phyloP scores from a whole-genome alignment of 2,113 vertebrate genomes.

The Oryctolagus cuniculus region DNA sequence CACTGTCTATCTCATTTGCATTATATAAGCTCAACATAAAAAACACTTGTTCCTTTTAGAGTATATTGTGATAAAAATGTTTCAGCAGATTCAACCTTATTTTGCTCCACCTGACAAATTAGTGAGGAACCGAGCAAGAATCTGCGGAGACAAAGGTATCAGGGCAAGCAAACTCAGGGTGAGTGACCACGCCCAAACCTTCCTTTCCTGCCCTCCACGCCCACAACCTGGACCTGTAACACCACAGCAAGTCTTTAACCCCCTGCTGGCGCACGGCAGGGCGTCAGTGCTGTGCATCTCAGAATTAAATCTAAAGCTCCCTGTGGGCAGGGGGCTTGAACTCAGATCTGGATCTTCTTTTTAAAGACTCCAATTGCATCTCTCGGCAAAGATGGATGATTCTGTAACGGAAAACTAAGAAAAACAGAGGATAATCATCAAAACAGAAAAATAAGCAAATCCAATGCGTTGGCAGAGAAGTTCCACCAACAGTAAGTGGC shows the following conservation, averaged over 20 bases:
- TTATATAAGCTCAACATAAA: not conserved
- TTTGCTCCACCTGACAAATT: not conserved
- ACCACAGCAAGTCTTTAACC: not conserved
- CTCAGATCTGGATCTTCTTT: not conserved
- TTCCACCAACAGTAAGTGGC: not conserved
- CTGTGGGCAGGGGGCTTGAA: not conserved
- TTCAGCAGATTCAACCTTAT: not conserved
- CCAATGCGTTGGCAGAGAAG: not conserved
- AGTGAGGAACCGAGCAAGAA: slow-evolving; percentile 36
- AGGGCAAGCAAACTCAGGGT: not conserved
- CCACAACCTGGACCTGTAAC: not conserved
- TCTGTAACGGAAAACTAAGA: not conserved
- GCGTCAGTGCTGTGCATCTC: not conserved
- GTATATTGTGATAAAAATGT: slow-evolving; percentile 29
- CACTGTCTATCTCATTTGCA: not conserved
- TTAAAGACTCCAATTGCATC: not conserved
- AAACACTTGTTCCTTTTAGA: not conserved
- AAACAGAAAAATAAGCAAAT: not conserved
- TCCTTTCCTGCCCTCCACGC: not conserved
- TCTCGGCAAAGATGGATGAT: not conserved
- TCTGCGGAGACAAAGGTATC: not conserved
- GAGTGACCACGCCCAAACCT: not conserved
- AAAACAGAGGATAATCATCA: not conserved
- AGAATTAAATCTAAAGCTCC: not conserved
- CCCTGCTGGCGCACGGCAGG: not conserved